Conservation (phyloP, 2,113 vertebrate species). For the Myotis brandtii region DNA sequence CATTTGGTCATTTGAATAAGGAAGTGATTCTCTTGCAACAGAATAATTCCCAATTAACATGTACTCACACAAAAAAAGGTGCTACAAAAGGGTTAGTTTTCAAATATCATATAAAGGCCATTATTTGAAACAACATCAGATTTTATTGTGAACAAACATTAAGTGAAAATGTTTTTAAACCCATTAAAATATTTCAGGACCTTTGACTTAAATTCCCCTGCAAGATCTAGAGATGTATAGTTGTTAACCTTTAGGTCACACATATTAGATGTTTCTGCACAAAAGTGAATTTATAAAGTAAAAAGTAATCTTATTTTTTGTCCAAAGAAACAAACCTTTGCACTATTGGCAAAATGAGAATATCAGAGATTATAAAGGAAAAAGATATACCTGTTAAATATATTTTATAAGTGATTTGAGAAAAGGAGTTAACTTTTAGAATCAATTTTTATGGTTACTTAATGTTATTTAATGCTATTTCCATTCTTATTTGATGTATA, state of each 20-base stretch:
- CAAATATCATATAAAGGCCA: neutral
- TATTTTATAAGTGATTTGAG: neutral
- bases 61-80: neutral
- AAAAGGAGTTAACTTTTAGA: neutral
- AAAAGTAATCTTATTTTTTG: neutral
- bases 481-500: neutral
- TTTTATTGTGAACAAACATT: neutral
- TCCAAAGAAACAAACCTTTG: neutral
- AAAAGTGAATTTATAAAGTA: constrained; percentile 5
- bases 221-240: neutral
- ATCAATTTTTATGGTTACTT: neutral
- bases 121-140: neutral
- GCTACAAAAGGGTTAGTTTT: neutral
- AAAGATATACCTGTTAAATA: neutral
- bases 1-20: neutral
- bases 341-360: neutral
- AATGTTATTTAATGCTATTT: neutral
- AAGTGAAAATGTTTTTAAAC: neutral
- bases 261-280: neutral
- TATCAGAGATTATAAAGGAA: neutral
- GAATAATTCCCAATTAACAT: neutral
- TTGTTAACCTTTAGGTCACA: neutral
- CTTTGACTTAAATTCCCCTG: neutral
- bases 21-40: neutral
- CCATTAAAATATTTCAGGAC: neutral